Base-by-base conservation (phyloP, 2,888 invertebrate genomes). In the Scelioninae gen. 1 region DNA sequence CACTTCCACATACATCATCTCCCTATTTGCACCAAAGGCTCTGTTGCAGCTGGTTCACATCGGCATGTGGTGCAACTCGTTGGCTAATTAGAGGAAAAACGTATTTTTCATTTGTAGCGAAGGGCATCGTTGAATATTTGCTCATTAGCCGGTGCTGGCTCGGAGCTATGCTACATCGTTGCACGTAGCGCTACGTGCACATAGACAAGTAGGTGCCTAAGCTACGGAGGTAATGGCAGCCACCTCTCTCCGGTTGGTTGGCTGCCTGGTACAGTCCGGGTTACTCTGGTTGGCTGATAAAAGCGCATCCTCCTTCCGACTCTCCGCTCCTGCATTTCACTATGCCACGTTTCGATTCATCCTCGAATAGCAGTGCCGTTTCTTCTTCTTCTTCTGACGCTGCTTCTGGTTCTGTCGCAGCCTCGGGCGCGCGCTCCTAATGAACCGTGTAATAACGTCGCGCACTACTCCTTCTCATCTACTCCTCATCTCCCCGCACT, bases 401-500 rank as follows among this genome's bases (percentile, higher is more conserved):
- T 72, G 82, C 76, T 72, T 83, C 82, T 83, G 82, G 34, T 79
- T 83, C 77, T 82, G 72, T 83, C 78, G 83, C 80, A 82, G 87
- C 88, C 87, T 86, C 85, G 78, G 86, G 88, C 88, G 85, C 82
- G 87, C 87, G 86, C 88, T 88, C 88, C 88, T 91, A 91, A 90
- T 91, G 90, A 91, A 91, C 89, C 89, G 87, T 90, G 89, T 91
- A 90, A 90, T 90, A 90, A 89, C 88, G 90, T 90, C 90, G 89
- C 88, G 87, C 74, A n/a, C n/a, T n/a, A 74, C 56, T 65, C 62
- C 83, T 72, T 66, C 79, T 75, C 76, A 69, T 75, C 74, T 43
- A 23, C 47, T 32, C 56, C 32, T 23, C 63, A 13, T 40, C 55
- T 32, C 63, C 60, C 34, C 34, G 34, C 34, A 34, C 34, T 8